Percentiles rank a stretch among this genome's conserved stretches.
Evolutionary conservation across 2,113 vertebrate genomes (phyloP).

Genomic region (Tursiops truncatus): DNA sequence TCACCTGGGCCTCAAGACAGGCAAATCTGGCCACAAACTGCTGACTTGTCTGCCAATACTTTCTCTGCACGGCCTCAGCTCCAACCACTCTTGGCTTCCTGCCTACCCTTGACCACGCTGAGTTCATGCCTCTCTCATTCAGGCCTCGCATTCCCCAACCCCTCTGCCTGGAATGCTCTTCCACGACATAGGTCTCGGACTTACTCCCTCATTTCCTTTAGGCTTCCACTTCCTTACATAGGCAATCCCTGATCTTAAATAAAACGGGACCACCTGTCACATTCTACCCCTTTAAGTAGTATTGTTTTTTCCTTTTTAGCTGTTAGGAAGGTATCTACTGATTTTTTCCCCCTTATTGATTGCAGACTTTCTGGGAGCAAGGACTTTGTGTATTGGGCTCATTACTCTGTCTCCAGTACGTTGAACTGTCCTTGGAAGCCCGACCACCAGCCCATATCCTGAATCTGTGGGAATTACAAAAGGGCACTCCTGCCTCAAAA

Average conservation of each 20-base stretch:
- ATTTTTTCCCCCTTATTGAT: neutral
- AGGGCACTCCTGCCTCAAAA: neutral
- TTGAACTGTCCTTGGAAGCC: neutral
- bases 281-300: neutral
- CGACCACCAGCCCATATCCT: neutral
- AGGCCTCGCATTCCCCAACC: neutral
- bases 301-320: neutral
- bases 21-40: neutral
- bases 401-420: neutral
- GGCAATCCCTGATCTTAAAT: neutral
- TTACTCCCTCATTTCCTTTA: neutral
- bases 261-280: neutral
- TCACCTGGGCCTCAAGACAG: neutral
- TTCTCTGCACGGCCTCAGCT: neutral
- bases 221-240: neutral
- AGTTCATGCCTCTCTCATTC: neutral
- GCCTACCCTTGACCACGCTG: neutral
- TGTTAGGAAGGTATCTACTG: neutral
- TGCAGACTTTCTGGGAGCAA: neutral
- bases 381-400: neutral
- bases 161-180: neutral
- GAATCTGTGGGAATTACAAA: conserved; percentile 5
- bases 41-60: neutral
- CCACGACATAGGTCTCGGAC: neutral
- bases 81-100: neutral